Conservation (phyloP, 2,113 vertebrate species). For the Pogona vitticeps region DNA sequence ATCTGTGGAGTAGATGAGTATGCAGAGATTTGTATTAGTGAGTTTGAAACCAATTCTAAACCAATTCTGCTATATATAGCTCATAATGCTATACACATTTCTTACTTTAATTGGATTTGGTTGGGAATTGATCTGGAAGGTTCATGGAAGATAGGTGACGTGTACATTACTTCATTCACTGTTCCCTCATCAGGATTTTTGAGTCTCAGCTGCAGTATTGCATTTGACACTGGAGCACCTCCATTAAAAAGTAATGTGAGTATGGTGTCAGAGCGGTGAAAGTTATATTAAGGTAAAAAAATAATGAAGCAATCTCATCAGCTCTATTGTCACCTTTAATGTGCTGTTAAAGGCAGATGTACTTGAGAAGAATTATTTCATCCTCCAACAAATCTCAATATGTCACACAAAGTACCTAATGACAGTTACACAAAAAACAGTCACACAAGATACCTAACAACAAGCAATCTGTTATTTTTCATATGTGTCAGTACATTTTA, state of each 20-base stretch:
- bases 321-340: background rate
- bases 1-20: background rate
- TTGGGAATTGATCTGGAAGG: background rate
- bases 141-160: constrained; percentile 7
- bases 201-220: background rate
- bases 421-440: too few relatives aligned
- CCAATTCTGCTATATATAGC: background rate
- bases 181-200: background rate
- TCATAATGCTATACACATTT: background rate
- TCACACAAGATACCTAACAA: too few relatives aligned
- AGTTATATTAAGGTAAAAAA: constrained; percentile 23
- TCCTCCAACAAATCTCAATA: constrained; percentile 4
- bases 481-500: background rate
- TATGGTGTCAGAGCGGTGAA: background rate
- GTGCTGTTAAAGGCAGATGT: constrained; percentile 21
- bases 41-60: background rate
- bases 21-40: rapidly evolving
- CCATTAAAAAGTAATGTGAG: constrained; percentile 14
- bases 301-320: constrained; percentile 14
- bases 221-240: constrained; percentile 19
- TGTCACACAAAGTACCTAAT: background rate
- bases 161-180: background rate
- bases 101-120: background rate
- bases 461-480: too few relatives aligned
- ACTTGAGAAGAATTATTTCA: constrained; percentile 16